Base-by-base conservation (phyloP, 2,888 invertebrate species). In the Horisme vitalbata region DNA sequence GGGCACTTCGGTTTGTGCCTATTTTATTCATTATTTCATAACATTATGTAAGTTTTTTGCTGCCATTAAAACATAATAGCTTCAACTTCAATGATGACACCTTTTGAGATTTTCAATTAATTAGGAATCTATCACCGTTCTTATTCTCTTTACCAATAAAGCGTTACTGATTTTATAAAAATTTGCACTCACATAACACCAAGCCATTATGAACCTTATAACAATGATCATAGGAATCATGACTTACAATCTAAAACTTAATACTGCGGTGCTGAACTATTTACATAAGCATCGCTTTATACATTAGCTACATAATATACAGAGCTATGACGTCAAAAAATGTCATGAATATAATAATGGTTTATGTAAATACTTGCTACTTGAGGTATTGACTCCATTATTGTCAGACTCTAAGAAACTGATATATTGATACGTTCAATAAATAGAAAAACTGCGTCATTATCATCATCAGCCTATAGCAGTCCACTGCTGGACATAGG, bases 191-290 rank as follows among this genome's bases (percentile, higher is more conserved):
- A 23, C 32, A 7, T 28, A 6, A 43, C 23, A 28, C 14, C n/a
- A 32, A 41, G 26, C 41, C 13, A 34, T 23, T 34, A 34, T 34
- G 14, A 28, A 45, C 24, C 43, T 11, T 43, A 43, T 14, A 23
- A 12, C 23, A 1, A 11, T 9, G 35, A 28, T 27, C 39, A 39
- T 45, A 24, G 38, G 28, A 35, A 28, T 30, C 28, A 34, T 13
- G 34, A 51, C n/a, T n/a, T 38, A 10, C 33, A 35, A 23, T 11
- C 34, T 41, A 37, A n/a, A 30, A 20, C 10, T 14, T 33, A 45
- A 46, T 45, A 48, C 48, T 36, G 52, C 45, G 9, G 41, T 52
- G 55, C 52, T 55, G 55, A 50, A 47, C 52, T 52, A 55, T 52
- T 23, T 45, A 55, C 55, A 50, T 2, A 52, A 52, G 55, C 52